These are phyloP conservation scores for Equus przewalskii DNA, from an alignment of 2,113 vertebrate species.

Conservation along the genomic window DNA sequence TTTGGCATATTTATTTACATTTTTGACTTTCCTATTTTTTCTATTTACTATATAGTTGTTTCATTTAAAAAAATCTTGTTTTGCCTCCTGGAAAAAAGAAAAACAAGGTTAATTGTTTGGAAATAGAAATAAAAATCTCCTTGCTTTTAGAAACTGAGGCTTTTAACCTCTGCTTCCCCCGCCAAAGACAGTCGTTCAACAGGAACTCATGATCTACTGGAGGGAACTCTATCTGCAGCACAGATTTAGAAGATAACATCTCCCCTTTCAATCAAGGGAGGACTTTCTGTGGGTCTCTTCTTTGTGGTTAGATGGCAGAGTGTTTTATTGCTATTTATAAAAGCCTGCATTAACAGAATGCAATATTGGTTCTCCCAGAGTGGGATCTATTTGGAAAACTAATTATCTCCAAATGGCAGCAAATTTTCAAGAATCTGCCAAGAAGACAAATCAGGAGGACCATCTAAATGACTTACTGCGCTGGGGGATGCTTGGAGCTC, in stretches of 20 bases:
- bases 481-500: conserved; percentile 92
- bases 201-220: neutral
- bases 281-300: conserved; percentile 43
- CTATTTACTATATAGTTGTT: neutral
- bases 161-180: conserved; percentile 41
- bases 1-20: neutral
- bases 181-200: neutral
- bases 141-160: neutral
- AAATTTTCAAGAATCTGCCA: conserved; percentile 75
- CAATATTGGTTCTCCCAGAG: conserved; percentile 69
- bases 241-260: conserved; percentile 41
- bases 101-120: conserved; percentile 15
- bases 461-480: conserved; percentile 88
- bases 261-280: conserved; percentile 57
- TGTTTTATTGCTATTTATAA: conserved; percentile 79
- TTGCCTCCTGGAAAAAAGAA: neutral
- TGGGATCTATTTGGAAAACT: conserved; percentile 80
- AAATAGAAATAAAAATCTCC: conserved; percentile 22
- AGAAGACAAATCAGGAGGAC: conserved; percentile 75
- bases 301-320: conserved; percentile 58
- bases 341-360: conserved; percentile 78
- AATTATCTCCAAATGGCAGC: conserved; percentile 79
- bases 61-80: neutral
- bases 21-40: conserved; percentile 42
- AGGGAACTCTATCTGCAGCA: neutral